Conservation (phyloP, 2,113 vertebrate species). For the Nanorana parkeri region DNA sequence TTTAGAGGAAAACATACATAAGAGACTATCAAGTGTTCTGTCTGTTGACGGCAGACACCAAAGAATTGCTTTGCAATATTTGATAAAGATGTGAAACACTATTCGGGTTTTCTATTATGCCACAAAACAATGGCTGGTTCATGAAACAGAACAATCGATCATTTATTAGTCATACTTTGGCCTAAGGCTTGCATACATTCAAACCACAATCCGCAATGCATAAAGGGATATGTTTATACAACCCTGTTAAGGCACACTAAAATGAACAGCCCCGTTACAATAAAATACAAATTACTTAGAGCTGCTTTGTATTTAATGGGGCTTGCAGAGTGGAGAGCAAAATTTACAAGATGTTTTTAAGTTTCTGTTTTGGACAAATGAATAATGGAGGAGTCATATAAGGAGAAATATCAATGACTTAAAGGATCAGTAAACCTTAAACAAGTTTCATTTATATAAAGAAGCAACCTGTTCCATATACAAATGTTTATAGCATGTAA, state of each 20-base stretch:
- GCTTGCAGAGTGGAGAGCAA: conserved; percentile 66
- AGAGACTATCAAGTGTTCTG: conserved; percentile 38
- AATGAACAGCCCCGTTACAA: conserved; percentile 72
- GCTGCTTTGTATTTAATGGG: conserved; percentile 67
- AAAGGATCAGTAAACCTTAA: not conserved
- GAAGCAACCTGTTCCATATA: no score
- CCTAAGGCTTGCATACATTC: conserved; percentile 77
- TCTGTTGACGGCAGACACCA: conserved; percentile 24
- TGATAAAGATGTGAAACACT: conserved; percentile 54
- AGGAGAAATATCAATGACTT: conserved; percentile 22
- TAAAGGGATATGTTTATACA: conserved; percentile 78
- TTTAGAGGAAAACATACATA: conserved; percentile 23
- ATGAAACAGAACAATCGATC: conserved; percentile 79
- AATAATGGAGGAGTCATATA: conserved; percentile 1
- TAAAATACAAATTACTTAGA: conserved; percentile 76
- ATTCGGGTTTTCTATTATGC: conserved; percentile 74
- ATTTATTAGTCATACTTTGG: conserved; percentile 79
- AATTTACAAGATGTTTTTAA: conserved; percentile 63
- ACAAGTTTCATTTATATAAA: no score
- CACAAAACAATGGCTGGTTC: conserved; percentile 80
- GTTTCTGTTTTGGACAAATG: not conserved
- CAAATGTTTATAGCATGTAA: no score
- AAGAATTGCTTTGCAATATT: conserved; percentile 68
- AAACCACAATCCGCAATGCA: conserved; percentile 75
- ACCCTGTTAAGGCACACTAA: conserved; percentile 72